Evolutionary conservation across 2,797 vertebrate genomes (phyloP).

Genomic region (Fistularia commersonii): DNA sequence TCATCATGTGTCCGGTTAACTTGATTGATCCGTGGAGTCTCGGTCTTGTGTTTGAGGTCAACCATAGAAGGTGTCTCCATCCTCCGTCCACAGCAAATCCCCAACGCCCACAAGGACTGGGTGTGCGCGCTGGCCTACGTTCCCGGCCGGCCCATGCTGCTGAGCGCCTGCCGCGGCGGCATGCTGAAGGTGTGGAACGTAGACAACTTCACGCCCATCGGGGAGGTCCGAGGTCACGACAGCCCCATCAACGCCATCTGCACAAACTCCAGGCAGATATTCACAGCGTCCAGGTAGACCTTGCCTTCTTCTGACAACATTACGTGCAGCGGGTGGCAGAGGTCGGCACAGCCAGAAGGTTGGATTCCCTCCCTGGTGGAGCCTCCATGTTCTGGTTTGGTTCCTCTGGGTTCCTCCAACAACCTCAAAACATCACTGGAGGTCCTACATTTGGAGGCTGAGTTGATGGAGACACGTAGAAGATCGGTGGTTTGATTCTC

Average conservation of each 20-base stretch:
- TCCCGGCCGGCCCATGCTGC: constrained; percentile 88
- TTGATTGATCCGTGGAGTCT: not conserved
- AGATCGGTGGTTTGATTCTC: too few species aligned
- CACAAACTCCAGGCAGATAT: constrained; percentile 92
- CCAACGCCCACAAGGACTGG: constrained; percentile 97
- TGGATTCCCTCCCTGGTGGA: too few species aligned
- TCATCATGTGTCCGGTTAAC: too few species aligned
- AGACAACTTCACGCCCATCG: constrained; percentile 90
- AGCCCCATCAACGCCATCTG: constrained; percentile 97
- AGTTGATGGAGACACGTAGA: too few species aligned
- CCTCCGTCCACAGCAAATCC: constrained; percentile 86
- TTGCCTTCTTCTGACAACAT: too few species aligned
- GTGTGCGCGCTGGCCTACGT: constrained; percentile 93
- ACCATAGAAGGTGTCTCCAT: not conserved
- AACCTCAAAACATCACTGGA: too few species aligned
- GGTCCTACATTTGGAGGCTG: too few species aligned
- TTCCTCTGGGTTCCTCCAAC: too few species aligned
- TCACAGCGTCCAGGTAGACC: constrained; percentile 93
- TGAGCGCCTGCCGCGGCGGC: constrained; percentile 91
- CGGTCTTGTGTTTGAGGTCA: not conserved
- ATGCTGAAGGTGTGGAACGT: constrained; percentile 96
- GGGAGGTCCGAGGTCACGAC: constrained; percentile 94
- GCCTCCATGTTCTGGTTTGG: too few species aligned
- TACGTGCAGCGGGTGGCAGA: too few species aligned
- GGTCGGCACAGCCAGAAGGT: too few species aligned